Conservation (phyloP, 2,113 vertebrate genomes). For the Raja brachyura region DNA sequence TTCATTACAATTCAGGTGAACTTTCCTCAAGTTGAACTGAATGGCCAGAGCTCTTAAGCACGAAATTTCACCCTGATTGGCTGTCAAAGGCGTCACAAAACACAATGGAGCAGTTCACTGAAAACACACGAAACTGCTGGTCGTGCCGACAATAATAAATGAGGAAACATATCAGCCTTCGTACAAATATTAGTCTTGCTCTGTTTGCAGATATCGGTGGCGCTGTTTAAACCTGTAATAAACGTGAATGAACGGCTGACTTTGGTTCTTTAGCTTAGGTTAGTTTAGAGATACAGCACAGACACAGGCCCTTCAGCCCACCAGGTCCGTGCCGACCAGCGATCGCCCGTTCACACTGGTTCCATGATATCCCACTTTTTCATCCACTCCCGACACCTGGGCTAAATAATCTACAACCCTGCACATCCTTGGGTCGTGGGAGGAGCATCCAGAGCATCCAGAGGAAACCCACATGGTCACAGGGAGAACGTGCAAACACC, state of each 20-base stretch:
- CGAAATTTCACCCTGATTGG: not conserved
- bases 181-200: not conserved
- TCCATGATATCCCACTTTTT: too few species aligned
- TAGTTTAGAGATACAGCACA: too few species aligned
- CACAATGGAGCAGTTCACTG: slow-evolving; percentile 4
- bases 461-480: too few species aligned
- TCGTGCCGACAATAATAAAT: not conserved
- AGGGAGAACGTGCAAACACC: too few species aligned
- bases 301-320: too few species aligned
- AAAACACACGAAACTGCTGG: not conserved
- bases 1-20: slow-evolving; percentile 15
- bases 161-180: not conserved
- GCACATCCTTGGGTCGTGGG: too few species aligned
- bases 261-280: not conserved
- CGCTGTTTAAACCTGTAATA: not conserved
- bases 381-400: too few species aligned
- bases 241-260: too few species aligned
- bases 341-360: too few species aligned
- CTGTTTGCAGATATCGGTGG: not conserved
- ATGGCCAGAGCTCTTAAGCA: not conserved
- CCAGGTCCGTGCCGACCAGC: too few species aligned
- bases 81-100: slow-evolving; percentile 2
- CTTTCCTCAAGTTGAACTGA: slow-evolving; percentile 6
- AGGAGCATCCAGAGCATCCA: too few species aligned
- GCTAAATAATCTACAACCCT: too few species aligned